Conservation (phyloP, 2,113 vertebrate species). For the Eupsittula cactorum region DNA sequence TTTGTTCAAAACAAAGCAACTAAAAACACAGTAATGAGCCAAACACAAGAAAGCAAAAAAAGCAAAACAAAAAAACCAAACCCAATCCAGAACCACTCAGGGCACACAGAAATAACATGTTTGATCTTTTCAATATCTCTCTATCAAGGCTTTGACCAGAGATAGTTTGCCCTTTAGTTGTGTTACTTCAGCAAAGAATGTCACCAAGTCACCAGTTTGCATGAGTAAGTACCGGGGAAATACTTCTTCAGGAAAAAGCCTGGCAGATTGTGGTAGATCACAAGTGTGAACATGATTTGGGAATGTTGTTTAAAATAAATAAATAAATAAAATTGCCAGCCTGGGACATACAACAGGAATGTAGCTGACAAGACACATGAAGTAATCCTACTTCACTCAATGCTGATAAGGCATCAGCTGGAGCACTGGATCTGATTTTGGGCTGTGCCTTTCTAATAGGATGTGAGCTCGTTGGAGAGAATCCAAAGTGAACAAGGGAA, state of each 20-base stretch:
- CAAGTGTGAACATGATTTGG: constrained; percentile 26
- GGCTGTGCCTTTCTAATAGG: not conserved
- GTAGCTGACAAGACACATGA: constrained; percentile 46
- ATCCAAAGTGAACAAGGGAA: not conserved
- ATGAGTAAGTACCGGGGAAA: not conserved
- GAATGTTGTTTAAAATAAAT: not conserved
- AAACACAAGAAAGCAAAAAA: not conserved
- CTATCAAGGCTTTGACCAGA: not conserved
- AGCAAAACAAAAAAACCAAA: not conserved
- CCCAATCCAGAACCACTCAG: not conserved
- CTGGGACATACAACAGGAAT: not conserved
- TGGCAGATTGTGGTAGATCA: not conserved
- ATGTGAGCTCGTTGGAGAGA: constrained; percentile 18
- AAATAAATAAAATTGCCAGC: not conserved
- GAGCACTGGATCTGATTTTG: constrained; percentile 14
- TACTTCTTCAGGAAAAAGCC: not conserved
- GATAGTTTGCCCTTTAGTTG: not conserved
- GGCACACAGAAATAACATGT: not conserved
- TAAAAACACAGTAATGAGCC: not conserved
- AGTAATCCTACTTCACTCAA: constrained; percentile 59
- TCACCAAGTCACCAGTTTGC: not conserved
- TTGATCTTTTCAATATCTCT: not conserved
- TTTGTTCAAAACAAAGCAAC: not conserved
- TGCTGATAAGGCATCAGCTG: constrained; percentile 63
- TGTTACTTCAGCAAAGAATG: not conserved